Conservation (phyloP, 2,797 vertebrate species). For the Gadopsis marmoratus region DNA sequence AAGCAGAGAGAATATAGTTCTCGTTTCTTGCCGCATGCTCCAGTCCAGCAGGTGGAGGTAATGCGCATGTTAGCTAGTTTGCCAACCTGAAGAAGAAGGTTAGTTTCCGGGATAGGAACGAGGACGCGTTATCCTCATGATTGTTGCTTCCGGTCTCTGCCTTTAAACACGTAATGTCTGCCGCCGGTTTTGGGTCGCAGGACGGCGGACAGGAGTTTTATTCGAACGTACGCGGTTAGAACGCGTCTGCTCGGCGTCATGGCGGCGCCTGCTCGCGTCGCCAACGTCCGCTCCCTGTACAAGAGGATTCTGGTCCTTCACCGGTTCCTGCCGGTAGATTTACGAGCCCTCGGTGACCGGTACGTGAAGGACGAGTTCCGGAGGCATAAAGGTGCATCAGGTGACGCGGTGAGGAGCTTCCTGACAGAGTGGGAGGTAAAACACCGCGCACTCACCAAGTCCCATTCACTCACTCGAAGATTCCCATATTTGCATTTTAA, state of each 20-base stretch:
- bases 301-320: slow-evolving; percentile 88
- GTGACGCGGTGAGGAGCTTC: slow-evolving; percentile 85
- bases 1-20: neutral
- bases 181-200: rapidly evolving
- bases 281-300: slow-evolving; percentile 84
- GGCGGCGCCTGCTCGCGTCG: slow-evolving; percentile 77
- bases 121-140: slow-evolving; percentile 27
- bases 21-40: neutral
- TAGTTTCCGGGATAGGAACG: slow-evolving; percentile 61
- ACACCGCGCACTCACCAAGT: neutral
- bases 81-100: neutral
- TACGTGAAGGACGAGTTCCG: slow-evolving; percentile 94
- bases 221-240: rapidly evolving
- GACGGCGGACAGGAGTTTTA: rapidly evolving
- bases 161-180: rapidly evolving
- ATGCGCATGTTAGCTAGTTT: rapidly evolving
- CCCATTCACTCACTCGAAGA: neutral
- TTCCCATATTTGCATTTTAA: no score
- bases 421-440: slow-evolving; percentile 94
- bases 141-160: neutral
- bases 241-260: slow-evolving; percentile 35
- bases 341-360: slow-evolving; percentile 88
- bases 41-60: slow-evolving; percentile 19
- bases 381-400: slow-evolving; percentile 82
- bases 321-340: slow-evolving; percentile 87